These are phyloP conservation scores for Cantharis nigra DNA, from an alignment of 2,888 invertebrate species.

Conservation along the genomic window DNA sequence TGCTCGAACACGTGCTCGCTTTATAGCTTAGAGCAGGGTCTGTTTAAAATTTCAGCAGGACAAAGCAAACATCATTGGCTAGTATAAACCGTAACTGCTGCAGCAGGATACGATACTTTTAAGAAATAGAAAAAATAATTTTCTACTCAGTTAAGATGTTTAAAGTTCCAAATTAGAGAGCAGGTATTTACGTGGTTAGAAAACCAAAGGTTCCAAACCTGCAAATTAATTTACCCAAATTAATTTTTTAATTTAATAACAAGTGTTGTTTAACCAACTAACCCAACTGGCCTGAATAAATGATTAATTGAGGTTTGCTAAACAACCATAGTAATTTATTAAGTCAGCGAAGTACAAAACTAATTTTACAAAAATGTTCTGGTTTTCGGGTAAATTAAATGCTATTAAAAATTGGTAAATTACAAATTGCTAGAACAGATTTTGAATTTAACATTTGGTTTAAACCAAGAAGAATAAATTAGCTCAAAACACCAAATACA, in stretches of 20 bases:
- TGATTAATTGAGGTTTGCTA: background rate
- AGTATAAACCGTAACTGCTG: constrained; percentile 29
- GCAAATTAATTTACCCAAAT: background rate
- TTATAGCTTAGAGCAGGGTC: constrained; percentile 42
- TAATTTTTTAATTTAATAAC: background rate
- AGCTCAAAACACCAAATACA: background rate
- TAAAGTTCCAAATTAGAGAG: background rate
- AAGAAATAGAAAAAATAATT: constrained; percentile 22
- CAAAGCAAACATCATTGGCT: constrained; percentile 34
- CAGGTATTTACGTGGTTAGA: background rate
- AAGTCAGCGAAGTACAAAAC: background rate
- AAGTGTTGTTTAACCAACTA: background rate
- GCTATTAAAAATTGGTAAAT: background rate
- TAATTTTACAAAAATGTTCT: background rate
- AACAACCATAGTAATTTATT: background rate
- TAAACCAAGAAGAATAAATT: background rate
- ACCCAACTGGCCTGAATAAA: background rate
- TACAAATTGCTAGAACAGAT: background rate
- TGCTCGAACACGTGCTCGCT: constrained; percentile 45
- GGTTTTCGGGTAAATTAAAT: background rate
- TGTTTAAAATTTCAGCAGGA: constrained; percentile 45
- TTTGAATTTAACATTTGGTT: background rate
- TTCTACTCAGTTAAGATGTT: background rate
- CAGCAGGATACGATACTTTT: constrained; percentile 20
- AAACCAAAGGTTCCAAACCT: background rate